Evolutionary conservation across 2,797 vertebrate genomes (phyloP), one percentile per base, ranked within the genome.

Genomic region (Vireo griseus): DNA sequence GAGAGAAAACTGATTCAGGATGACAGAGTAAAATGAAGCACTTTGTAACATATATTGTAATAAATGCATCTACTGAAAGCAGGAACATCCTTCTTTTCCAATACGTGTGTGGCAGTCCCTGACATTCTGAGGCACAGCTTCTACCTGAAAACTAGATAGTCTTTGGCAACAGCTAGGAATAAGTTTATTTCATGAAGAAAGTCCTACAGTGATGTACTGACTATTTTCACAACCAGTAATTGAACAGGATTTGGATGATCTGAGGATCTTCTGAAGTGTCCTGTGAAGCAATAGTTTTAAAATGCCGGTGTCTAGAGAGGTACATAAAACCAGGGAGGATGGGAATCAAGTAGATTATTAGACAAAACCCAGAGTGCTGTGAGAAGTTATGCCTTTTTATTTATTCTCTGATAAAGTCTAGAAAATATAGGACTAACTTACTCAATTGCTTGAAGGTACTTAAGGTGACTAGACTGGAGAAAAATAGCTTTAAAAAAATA

Each of bases 91-190:
- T 48, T 68, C 44, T 91, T 82, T 80, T 42, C 18, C 58, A 52
- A 2, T 1, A 2, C 1, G 16, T 42, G 2, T 0, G 0, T 3
- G 1, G 24, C 35, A 20, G 55, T 68, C 44, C 44, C 62, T 58
- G 65, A 66, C 17, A 65, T 37, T 20, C 40, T 4, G 0, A 52
- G 47, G 35, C 5, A 1, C 59, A 72, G 39, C 63, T 48, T 86
- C 26, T 45, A 22, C 26, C 45, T 72, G 72, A 79, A 72, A 84
- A 59, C 28, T 61, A 24, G 33, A 19, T 9, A 52, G 68, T 18
- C 54, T 65, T 67, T 72, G 54, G 40, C 62, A 88, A 86, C 31
- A 86, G 39, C 37, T 51, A 68, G 50, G 8, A 9, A 45, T 47
- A 77, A 25, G 6, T 61, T 90, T 71, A 8, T 31, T 48, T 58